These are phyloP conservation scores for Dicyrtoma fusca DNA, from an alignment of 2,888 invertebrate genomes.

Conservation along the genomic window DNA sequence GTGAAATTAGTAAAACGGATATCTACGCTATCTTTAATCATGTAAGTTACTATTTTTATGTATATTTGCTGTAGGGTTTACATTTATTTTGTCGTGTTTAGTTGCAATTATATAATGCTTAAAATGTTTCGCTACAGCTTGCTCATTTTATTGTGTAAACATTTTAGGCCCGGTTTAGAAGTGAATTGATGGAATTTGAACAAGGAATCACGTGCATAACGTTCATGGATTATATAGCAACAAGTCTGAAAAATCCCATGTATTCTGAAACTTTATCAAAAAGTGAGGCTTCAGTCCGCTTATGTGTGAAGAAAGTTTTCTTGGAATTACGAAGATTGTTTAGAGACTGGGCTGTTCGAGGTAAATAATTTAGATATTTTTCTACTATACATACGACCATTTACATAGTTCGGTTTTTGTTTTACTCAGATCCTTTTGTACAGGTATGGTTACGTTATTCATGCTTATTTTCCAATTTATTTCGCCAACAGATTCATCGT, in stretches of 20 bases:
- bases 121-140: too few species aligned
- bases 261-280: conserved; percentile 41
- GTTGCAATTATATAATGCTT: too few species aligned
- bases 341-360: conserved; percentile 45
- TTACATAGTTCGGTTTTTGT: too few species aligned
- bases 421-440: too few species aligned
- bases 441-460: background rate
- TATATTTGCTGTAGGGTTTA: background rate
- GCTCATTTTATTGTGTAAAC: background rate
- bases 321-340: conserved; percentile 49
- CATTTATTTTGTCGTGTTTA: background rate
- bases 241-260: conserved; percentile 47
- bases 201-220: conserved; percentile 46
- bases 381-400: too few species aligned
- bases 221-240: conserved; percentile 47
- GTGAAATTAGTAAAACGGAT: conserved; percentile 46
- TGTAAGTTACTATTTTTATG: conserved; percentile 7
- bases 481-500: background rate
- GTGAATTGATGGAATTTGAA: conserved; percentile 36
- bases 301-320: conserved; percentile 44
- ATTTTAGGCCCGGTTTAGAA: conserved; percentile 45
- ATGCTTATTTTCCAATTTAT: background rate
- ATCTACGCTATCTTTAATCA: conserved; percentile 30
- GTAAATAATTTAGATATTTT: too few species aligned
- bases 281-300: conserved; percentile 34